Evolutionary conservation across 2,797 vertebrate genomes (phyloP).

Genomic region (Anguilla marmorata): DNA sequence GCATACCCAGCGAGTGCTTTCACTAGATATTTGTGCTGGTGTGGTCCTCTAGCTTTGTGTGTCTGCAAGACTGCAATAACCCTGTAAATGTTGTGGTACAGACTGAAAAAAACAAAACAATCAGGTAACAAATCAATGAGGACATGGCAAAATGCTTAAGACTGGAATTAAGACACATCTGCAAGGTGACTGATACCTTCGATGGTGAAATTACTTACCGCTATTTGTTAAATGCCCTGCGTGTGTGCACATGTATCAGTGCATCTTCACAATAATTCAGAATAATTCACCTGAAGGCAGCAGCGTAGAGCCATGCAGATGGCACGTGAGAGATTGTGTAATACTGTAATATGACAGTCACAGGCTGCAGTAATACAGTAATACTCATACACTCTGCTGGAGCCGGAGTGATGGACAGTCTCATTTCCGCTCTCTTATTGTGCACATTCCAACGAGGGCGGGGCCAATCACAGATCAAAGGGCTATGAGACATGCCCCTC

Average conservation of each 20-base stretch:
- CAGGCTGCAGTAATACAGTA: neutral
- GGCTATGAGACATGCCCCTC: constrained; percentile 18
- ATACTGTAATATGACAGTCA: neutral
- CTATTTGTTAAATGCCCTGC: neutral
- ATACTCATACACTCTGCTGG: neutral
- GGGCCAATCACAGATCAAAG: constrained; percentile 37
- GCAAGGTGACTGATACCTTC: neutral
- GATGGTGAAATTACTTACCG: neutral
- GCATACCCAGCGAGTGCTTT: neutral
- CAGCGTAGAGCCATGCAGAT: neutral
- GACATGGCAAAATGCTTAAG: neutral
- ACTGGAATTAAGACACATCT: neutral
- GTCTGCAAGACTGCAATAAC: neutral
- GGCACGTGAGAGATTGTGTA: neutral
- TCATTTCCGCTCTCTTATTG: constrained; percentile 38
- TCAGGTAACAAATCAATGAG: too few relatives aligned
- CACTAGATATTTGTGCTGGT: neutral
- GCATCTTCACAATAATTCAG: constrained; percentile 19
- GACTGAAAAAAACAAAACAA: neutral
- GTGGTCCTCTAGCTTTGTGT: neutral
- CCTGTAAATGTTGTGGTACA: neutral
- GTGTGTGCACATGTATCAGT: constrained; percentile 3
- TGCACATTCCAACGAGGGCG: constrained; percentile 29
- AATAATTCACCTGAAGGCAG: neutral
- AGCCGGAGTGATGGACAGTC: neutral